Conservation (phyloP, 1,140 invertebrate genomes). For the Drosophila pseudoananassae region DNA sequence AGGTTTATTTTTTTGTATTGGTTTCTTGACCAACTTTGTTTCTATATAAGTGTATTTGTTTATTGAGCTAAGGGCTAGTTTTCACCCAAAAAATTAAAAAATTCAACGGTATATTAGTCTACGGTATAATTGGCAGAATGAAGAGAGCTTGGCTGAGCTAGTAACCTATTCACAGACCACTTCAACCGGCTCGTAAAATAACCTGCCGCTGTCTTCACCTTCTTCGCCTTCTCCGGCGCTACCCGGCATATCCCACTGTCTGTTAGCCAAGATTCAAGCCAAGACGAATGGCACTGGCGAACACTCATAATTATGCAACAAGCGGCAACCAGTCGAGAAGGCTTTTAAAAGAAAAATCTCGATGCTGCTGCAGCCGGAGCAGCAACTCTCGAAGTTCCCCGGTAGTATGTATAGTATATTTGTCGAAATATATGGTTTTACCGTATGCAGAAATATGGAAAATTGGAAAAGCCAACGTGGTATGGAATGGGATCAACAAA, state of each 20-base stretch:
- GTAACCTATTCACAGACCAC: conserved; percentile 48
- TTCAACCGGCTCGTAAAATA: conserved; percentile 27
- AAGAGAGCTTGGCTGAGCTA: conserved; percentile 19
- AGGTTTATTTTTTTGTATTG: conserved; percentile 16
- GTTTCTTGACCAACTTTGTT: conserved; percentile 14
- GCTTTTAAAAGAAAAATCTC: conserved; percentile 57
- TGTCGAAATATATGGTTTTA: too few relatives aligned
- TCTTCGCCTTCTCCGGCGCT: background rate
- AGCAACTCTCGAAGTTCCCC: background rate
- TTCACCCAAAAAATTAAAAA: background rate
- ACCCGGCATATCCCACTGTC: background rate
- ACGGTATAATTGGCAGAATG: conserved; percentile 35
- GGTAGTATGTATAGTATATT: conserved; percentile 7
- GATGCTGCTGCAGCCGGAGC: conserved; percentile 5
- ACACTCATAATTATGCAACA: conserved; percentile 72
- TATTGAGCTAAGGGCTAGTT: conserved; percentile 36
- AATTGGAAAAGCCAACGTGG: conserved; percentile 55
- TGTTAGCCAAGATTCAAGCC: conserved; percentile 11
- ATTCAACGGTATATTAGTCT: conserved; percentile 28
- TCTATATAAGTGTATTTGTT: conserved; percentile 12
- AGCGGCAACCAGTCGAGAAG: conserved; percentile 47
- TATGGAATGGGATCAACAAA: conserved; percentile 71
- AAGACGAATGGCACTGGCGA: conserved; percentile 47
- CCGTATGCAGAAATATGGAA: conserved; percentile 32
- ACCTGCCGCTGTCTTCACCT: background rate